A percentile compares a stretch with the other conserved stretches of the same genome.
phyloP scores from a whole-genome alignment of 2,113 vertebrate species.

The Pteruthius melanotis region DNA sequence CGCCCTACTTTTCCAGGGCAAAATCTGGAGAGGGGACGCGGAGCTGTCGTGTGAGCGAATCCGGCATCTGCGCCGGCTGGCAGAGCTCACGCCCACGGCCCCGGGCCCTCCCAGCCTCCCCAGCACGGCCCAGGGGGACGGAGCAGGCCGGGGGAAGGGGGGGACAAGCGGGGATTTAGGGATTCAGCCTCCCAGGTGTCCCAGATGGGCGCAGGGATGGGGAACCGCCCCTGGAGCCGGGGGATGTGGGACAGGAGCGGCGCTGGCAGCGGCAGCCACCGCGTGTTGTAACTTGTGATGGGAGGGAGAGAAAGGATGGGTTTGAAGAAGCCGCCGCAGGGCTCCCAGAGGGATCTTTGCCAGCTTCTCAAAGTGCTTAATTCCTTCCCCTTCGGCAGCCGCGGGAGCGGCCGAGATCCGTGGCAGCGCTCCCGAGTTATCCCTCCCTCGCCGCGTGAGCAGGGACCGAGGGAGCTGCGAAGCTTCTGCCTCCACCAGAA shows the following conservation, averaged over 20 bases:
- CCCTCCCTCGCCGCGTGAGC: fast-evolving
- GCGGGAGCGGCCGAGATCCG: background rate
- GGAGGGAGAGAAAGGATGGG: background rate
- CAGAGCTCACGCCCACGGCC: slow-evolving; percentile 7
- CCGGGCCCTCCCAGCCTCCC: background rate
- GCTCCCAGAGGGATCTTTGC: background rate
- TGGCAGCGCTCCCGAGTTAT: background rate
- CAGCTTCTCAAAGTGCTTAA: background rate
- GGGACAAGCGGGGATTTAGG: fast-evolving
- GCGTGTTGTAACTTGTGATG: background rate
- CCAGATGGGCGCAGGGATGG: fast-evolving
- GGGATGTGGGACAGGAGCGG: background rate
- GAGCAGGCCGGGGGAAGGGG: background rate
- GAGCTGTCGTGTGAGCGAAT: slow-evolving; percentile 2
- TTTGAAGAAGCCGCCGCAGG: background rate
- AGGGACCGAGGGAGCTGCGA: background rate
- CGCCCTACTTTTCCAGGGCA: background rate
- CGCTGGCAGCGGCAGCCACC: background rate
- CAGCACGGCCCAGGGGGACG: fast-evolving
- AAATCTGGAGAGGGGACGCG: background rate
- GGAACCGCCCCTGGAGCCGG: fast-evolving
- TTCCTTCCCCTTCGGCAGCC: background rate
- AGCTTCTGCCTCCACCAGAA: background rate
- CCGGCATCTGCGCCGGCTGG: slow-evolving; percentile 5
- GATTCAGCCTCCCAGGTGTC: background rate